phyloP scores from a whole-genome alignment of 2,113 vertebrate genomes.

The Xenopus tropicalis region UCB_Xtro_10.0 CM004444.2:71075001-71075500 shows the following conservation, averaged over 20 bases:
- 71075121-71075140: too few relatives aligned
- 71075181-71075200: too few relatives aligned
- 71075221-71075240: too few relatives aligned
- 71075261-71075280: conserved; percentile 91
- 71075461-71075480: conserved; percentile 56
- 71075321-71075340: conserved; percentile 64
- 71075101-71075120: too few relatives aligned
- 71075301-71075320: conserved; percentile 85
- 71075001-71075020: too few relatives aligned
- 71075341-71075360: conserved; percentile 10
- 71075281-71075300: conserved; percentile 86
- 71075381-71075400: conserved; percentile 67
- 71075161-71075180: too few relatives aligned
- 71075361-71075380: conserved; percentile 43
- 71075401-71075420: conserved; percentile 22
- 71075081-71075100: too few relatives aligned
- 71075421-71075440: conserved; percentile 46
- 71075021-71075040: too few relatives aligned
- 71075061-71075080: too few relatives aligned
- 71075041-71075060: too few relatives aligned
- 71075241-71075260: conserved; percentile 61
- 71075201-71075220: too few relatives aligned
- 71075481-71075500: conserved; percentile 39
- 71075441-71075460: conserved; percentile 54
- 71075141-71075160: too few relatives aligned